Base-by-base conservation (phyloP, 2,797 vertebrate genomes). In the Squalus acanthias region DNA sequence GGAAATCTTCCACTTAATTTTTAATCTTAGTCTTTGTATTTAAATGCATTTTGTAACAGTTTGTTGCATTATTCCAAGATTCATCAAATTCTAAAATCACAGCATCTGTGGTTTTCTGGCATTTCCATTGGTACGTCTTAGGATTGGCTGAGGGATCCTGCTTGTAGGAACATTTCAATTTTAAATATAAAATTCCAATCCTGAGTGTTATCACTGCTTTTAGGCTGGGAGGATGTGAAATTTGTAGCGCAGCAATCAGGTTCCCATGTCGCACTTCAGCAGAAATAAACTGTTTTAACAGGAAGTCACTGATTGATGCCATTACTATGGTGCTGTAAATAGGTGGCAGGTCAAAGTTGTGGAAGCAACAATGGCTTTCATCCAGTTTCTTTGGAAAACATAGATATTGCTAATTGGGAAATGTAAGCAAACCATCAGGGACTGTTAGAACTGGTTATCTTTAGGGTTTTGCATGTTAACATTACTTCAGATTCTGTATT, bases 221-320 rank as follows among this genome's bases (percentile, higher is more conserved):
- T 93, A 93, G 20, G 91, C n/a, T 93, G 91, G 65, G 63, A 69
- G 91, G 91, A 93, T 67, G 91, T 93, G 91, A 93, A 67, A 93
- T 93, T 93, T 93, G 39, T 93, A 93, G 63, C 39, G 65, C n/a
- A 46, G 91, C 17, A 39, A 67, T 93, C n/a, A 93, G 65, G 65
- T 93, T 93, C 10, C 91, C 91, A 67, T 46, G n/a, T 93, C 65
- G 8, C 91, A 93, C 91, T 67, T 93, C 63, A 69, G 65, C 91
- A 67, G 91, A 93, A 93, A 69, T 69, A 93, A 93, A 69, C 63
- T 93, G 91, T 93, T 93, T 69, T 69, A 93, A 93, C 91, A 93
- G 91, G 91, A 93, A 93, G 91, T 93, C n/a, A 46, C 91, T 93
- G 91, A 93, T 93, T 69, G 65, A 93, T 93, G 20, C 88, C 91